Evolutionary conservation across 2,797 vertebrate genomes (phyloP).

Genomic region (Premnoplex brunnescens): DNA sequence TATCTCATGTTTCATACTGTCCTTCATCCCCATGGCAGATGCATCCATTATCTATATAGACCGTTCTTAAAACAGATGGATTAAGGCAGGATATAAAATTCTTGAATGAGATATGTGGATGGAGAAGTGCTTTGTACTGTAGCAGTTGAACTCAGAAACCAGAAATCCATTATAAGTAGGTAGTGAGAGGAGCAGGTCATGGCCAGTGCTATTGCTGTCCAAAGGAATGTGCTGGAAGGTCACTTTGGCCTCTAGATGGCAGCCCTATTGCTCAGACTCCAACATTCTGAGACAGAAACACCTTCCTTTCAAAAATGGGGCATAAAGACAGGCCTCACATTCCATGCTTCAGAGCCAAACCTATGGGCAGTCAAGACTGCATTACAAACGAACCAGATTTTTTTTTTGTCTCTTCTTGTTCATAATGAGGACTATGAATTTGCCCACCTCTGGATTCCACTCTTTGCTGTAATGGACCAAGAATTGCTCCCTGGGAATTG

Average conservation of each 20-base stretch:
- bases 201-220: background rate
- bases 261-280: background rate
- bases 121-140: background rate
- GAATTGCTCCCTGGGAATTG: background rate
- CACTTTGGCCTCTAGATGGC: constrained; percentile 34
- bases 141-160: background rate
- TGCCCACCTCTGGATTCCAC: background rate
- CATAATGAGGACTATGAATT: background rate
- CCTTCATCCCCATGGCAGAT: background rate
- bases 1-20: background rate
- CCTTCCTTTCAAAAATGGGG: background rate
- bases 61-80: background rate
- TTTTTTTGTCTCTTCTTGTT: background rate
- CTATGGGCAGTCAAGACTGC: background rate
- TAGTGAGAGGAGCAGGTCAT: background rate
- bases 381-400: background rate
- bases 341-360: background rate
- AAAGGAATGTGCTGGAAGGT: background rate
- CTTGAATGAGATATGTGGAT: background rate
- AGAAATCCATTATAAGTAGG: background rate
- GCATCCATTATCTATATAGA: background rate
- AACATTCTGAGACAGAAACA: background rate
- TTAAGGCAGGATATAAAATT: background rate
- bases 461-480: background rate
- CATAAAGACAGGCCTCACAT: background rate